Evolutionary conservation across 1,140 invertebrate species (phyloP), one percentile per base, ranked within the genome.

Genomic region (Linepithema humile): DNA sequence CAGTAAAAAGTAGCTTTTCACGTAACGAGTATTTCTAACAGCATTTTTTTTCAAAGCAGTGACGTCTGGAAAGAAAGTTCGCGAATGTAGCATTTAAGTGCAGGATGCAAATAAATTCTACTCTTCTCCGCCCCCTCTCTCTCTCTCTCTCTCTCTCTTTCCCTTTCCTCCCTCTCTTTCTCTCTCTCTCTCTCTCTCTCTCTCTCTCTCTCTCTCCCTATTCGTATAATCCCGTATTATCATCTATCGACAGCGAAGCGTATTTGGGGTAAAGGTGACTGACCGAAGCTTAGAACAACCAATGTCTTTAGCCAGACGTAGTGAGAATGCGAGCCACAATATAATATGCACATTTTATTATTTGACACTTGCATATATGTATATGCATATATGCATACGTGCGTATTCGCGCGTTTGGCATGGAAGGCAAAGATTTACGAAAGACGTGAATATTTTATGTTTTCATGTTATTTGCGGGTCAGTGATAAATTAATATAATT

Each of bases 241-340:
- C 62, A 40, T 70, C 26, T 69, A 70, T 67, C 48, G 75, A 48
- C 43, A 65, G 43, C 32, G 20, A 29, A 6, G 48, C 45, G 62
- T 69, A 80, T 80, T 80, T 32, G 26, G 64, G 48, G 9, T 55
- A 70, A 80, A 78, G 26, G 48, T 78, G 17, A 40, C 26, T 69
- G 64, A 80, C 48, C 75, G 64, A 57, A 35, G 29, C 50, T 70
- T 10, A 55, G 64, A 29, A 78, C 32, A 70, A 70, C 17, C 48
- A 43, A 29, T 23, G n/a, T 69, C 48, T 69, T 78, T 10, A 65
- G 9, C 20, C 10, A 9, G 17, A 67, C 62, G 12, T 3, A 17
- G 7, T 1, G 35, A 17, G 23, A 40, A 38, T n/a, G 4, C 67
- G 15, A 20, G 6, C 15, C 35, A 12, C 9, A 26, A 48, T 26